Conservation (phyloP, 1,140 invertebrate genomes). For the Caenorhabditis briggsae region DNA sequence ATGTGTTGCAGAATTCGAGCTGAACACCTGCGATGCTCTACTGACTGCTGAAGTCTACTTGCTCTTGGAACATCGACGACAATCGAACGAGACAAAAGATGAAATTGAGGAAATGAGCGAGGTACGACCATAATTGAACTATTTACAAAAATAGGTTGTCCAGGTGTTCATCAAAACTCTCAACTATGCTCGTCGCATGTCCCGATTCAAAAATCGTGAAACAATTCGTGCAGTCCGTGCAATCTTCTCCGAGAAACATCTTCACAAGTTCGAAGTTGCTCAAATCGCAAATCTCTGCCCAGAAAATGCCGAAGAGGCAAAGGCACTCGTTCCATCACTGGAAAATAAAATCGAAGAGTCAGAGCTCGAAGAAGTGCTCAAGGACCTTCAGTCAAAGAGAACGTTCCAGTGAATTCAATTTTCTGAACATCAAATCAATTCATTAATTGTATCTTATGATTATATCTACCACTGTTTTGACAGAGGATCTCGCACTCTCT, state of each 20-base stretch:
- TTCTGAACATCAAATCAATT: background rate
- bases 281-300: slow-evolving; percentile 97
- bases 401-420: slow-evolving; percentile 66
- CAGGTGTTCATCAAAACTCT: slow-evolving; percentile 95
- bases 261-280: slow-evolving; percentile 98
- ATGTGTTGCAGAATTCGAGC: slow-evolving; percentile 70
- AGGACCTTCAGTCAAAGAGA: slow-evolving; percentile 66
- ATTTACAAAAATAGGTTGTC: background rate
- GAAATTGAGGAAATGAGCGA: slow-evolving; percentile 87
- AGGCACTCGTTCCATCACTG: slow-evolving; percentile 88
- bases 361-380: slow-evolving; percentile 67
- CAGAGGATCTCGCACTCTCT: background rate
- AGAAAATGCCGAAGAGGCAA: slow-evolving; percentile 96
- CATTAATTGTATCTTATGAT: background rate
- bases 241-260: slow-evolving; percentile 86
- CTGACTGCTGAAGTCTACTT: slow-evolving; percentile 98
- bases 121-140: slow-evolving; percentile 54
- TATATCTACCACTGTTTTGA: background rate
- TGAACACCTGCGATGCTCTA: slow-evolving; percentile 85
- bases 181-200: slow-evolving; percentile 94
- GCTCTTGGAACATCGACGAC: slow-evolving; percentile 94
- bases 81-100: slow-evolving; percentile 96
- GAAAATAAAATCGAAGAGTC: slow-evolving; percentile 69
- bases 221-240: slow-evolving; percentile 91
- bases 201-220: slow-evolving; percentile 94